phyloP scores from a whole-genome alignment of 2,113 vertebrate species.

The Microcebus griseorufus region DNA sequence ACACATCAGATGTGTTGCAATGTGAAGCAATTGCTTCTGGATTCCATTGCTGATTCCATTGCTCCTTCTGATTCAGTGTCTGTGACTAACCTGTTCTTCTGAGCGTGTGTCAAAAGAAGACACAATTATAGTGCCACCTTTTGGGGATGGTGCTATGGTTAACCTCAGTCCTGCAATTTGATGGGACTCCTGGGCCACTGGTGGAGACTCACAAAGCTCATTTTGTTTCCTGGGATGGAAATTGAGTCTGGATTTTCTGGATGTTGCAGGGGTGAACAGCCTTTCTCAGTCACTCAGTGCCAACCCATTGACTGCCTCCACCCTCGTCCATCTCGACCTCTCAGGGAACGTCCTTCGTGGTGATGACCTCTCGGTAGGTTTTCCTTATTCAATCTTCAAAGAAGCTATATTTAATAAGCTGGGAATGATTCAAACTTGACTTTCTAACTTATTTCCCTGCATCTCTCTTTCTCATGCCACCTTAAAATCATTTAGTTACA shows the following conservation, averaged over 20 bases:
- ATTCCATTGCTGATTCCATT: not conserved
- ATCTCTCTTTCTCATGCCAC: not conserved
- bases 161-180: not conserved
- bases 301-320: slow-evolving; percentile 86
- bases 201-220: not conserved
- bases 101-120: not conserved
- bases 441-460: not conserved
- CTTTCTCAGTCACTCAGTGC: slow-evolving; percentile 94
- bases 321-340: slow-evolving; percentile 93
- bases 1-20: not conserved
- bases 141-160: not conserved
- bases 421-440: not conserved
- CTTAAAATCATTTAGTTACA: not conserved
- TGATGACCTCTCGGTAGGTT: slow-evolving; percentile 93
- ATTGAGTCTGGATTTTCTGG: not conserved
- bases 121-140: not conserved
- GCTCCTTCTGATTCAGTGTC: not conserved
- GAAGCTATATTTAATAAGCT: not conserved
- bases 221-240: not conserved
- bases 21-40: no score
- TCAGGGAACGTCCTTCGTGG: slow-evolving; percentile 93
- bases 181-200: not conserved
- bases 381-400: not conserved
- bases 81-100: not conserved
- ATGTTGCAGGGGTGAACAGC: slow-evolving; percentile 92